Percentiles rank a stretch among this genome's conserved stretches.
Evolutionary conservation across 2,797 vertebrate species (phyloP).

Genomic region (Pipistrellus pipistrellus): DNA sequence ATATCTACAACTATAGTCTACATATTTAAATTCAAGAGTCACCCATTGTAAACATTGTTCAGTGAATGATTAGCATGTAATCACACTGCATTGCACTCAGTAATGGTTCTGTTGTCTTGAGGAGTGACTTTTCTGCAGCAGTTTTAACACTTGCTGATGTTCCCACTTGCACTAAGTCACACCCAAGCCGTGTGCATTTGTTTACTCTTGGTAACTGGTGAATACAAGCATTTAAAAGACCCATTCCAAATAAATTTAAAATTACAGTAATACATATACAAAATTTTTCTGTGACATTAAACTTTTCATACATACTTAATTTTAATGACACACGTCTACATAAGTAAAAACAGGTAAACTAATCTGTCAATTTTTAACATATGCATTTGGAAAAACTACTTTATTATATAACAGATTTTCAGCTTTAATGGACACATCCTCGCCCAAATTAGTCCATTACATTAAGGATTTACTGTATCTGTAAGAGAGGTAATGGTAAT

Average conservation of each 20-base stretch:
- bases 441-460: background rate
- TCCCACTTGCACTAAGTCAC: background rate
- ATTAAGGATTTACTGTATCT: background rate
- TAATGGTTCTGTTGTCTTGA: background rate
- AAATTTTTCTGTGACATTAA: no score
- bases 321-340: no score
- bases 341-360: background rate
- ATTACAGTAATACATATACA: background rate
- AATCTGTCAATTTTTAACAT: background rate
- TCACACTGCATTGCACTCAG: background rate
- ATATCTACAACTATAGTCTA: background rate
- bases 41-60: background rate
- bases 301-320: no score
- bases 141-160: background rate
- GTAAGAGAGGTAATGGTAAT: slow-evolving; percentile 38
- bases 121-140: background rate
- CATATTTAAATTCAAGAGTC: background rate
- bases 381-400: background rate
- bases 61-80: background rate
- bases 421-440: background rate
- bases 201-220: background rate
- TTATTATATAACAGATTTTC: background rate
- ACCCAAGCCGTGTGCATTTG: background rate
- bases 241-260: background rate
- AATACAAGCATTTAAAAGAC: background rate